Conservation (phyloP, 1,140 invertebrate species). For the Drosophila pandora region DNA sequence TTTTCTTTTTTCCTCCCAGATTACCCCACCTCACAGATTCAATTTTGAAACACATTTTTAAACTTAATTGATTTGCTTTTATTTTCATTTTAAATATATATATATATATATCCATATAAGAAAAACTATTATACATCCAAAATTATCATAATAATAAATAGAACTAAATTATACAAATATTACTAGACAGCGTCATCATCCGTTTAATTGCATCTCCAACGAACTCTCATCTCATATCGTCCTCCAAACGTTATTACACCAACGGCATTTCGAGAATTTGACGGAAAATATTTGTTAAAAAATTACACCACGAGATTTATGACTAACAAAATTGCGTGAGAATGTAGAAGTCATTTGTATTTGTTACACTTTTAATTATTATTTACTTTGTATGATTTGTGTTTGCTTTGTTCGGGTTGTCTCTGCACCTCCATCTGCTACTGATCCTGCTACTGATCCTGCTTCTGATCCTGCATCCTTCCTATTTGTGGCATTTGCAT, state of each 20-base stretch:
- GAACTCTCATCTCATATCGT: constrained; percentile 31
- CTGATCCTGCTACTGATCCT: not conserved
- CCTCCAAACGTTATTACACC: constrained; percentile 27
- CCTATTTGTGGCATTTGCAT: constrained; percentile 34
- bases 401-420: constrained; percentile 37
- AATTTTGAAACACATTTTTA: constrained; percentile 16
- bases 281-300: constrained; percentile 60
- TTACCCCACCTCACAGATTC: not conserved
- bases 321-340: constrained; percentile 79
- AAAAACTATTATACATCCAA: constrained; percentile 81
- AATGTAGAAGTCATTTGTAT: constrained; percentile 74
- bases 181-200: constrained; percentile 73
- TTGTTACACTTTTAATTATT: constrained; percentile 48
- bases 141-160: constrained; percentile 82
- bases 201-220: constrained; percentile 48
- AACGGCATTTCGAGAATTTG: constrained; percentile 31
- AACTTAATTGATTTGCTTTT: constrained; percentile 81
- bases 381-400: constrained; percentile 60
- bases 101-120: constrained; percentile 64
- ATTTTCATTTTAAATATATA: constrained; percentile 72
- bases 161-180: constrained; percentile 82
- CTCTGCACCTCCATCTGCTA: constrained; percentile 1
- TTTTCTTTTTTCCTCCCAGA: no score
- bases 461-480: constrained; percentile 1
- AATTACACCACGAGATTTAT: constrained; percentile 75